Evolutionary conservation across 2,113 vertebrate genomes (phyloP).

Genomic region (Gallinago undulata): DNA sequence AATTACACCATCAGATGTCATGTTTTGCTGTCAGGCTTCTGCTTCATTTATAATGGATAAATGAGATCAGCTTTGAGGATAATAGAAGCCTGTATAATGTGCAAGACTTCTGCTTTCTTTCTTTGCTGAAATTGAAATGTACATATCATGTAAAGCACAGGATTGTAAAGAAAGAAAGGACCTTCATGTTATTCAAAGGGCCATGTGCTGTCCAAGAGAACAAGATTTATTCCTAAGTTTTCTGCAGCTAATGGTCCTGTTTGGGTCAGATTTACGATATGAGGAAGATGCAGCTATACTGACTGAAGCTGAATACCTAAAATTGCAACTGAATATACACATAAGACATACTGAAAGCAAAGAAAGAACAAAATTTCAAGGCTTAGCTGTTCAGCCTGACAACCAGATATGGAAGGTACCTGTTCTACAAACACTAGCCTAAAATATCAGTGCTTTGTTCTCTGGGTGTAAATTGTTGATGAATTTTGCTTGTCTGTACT

Average conservation of each 20-base stretch:
- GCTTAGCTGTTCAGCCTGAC: neutral
- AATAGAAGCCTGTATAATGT: neutral
- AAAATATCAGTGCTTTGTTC: neutral
- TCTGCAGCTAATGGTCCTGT: neutral
- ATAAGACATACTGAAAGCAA: neutral
- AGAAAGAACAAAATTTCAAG: neutral
- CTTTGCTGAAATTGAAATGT: neutral
- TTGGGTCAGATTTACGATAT: neutral
- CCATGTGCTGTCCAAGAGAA: neutral
- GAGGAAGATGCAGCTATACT: neutral
- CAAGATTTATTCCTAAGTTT: neutral
- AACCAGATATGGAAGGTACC: neutral
- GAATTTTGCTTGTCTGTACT: neutral
- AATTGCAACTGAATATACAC: neutral
- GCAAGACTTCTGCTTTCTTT: neutral
- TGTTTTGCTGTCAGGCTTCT: neutral
- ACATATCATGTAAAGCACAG: neutral
- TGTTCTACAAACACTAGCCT: neutral
- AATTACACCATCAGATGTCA: constrained; percentile 18
- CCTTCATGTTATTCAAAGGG: neutral
- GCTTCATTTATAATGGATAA: neutral
- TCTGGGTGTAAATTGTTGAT: neutral
- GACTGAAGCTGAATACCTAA: neutral
- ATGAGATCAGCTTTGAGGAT: constrained; percentile 12
- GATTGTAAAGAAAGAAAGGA: neutral